Base-by-base conservation (phyloP, 2,113 vertebrate species). In the Fukomys damarensis region DNA sequence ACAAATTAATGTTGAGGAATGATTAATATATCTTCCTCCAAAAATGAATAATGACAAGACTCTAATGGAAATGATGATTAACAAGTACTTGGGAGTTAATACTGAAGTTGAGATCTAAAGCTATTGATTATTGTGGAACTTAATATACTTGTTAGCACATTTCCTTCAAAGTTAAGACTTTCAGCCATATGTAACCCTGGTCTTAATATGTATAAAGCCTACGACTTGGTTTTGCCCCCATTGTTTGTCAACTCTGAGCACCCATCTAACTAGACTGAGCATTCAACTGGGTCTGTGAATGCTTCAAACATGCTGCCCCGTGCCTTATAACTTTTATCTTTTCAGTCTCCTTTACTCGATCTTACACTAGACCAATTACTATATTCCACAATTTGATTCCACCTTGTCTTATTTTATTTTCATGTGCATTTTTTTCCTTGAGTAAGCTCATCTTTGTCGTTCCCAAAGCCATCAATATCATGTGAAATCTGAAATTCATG, bases 21-120 rank as follows among this genome's bases (percentile, higher is more conserved):
- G 58, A 63, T 82, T 59, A 72, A 96, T 28, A 41, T 41, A 7
- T 54, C 38, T 91, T 89, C 32, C 19, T 83, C 24, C 80, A 63
- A 91, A 96, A 95, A 90, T 22, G 46, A 88, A 88, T 85, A 95
- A 92, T 32, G 43, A 20, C 24, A 84, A 86, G n/a, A 4, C 17
- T 68, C 79, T 82, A 68, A 76, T 79, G 32, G 7, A 95, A 86
- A 65, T 76, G 32, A 14, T 82, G 5, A 93, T 87, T 90, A 68
- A 11, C 84, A 92, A 95, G 4, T 81, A 77, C 46, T 81, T 85
- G 68, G 8, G 6, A 89, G 86, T 88, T 32, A 65, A 65, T 85
- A 94, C 13, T 46, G n/a, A 77, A 82, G 16, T 46, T 95, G 59
- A 96, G n/a, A 93, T 56, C 8, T 1, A 54, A 94, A 91, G 86